phyloP scores from a whole-genome alignment of 53 echinoderm and acorn worm genomes.

The Arbacia lixula region DNA sequence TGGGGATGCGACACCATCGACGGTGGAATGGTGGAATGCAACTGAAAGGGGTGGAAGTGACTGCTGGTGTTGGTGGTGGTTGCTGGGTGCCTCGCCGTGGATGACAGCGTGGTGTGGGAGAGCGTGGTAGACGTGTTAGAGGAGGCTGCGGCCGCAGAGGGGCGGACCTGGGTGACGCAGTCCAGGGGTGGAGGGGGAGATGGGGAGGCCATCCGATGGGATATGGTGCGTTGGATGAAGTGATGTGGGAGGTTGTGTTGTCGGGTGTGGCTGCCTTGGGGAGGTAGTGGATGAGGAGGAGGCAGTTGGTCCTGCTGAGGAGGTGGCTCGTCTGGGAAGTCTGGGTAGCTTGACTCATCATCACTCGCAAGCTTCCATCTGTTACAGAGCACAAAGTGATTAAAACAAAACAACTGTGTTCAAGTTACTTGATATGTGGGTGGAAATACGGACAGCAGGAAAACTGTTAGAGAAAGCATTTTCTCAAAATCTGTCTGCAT shows the following conservation, averaged over 20 bases:
- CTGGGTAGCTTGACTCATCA: conserved; percentile 11
- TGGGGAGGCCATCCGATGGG: neutral
- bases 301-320: neutral
- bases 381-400: neutral
- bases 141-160: neutral
- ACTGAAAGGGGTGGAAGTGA: neutral
- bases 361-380: conserved; percentile 5
- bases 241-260: neutral
- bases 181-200: neutral
- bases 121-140: neutral
- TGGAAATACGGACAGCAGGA: too few species aligned
- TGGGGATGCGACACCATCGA: too few species aligned
- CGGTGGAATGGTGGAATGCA: conserved; percentile 11
- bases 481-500: too few species aligned
- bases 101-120: neutral
- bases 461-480: too few species aligned
- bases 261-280: neutral
- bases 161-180: neutral
- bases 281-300: too few species aligned
- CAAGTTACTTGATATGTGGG: too few species aligned
- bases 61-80: neutral
- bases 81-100: neutral
- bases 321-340: neutral
- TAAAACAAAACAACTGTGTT: too few species aligned
- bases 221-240: conserved; percentile 12